phyloP scores from a whole-genome alignment of 2,113 vertebrate species.

The Phodopus roborovskii region DNA sequence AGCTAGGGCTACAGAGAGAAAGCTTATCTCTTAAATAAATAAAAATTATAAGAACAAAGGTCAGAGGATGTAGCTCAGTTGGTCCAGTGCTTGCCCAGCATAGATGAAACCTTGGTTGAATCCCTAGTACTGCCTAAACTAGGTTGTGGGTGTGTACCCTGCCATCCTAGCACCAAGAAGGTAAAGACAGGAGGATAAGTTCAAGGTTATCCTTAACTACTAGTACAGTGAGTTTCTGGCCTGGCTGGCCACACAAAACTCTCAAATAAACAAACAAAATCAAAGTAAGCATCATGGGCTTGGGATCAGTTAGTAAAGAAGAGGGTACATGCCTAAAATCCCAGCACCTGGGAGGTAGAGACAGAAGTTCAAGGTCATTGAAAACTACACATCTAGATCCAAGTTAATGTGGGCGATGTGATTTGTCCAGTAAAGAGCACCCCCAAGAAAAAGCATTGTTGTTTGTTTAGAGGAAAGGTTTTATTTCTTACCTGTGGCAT shows the following conservation, averaged over 20 bases:
- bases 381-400: not conserved
- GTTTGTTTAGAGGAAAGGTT: not conserved
- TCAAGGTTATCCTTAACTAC: not conserved
- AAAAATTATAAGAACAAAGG: not conserved
- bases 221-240: not conserved
- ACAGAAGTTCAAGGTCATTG: not conserved
- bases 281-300: not conserved
- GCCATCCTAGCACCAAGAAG: too few relatives aligned
- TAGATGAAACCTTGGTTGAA: not conserved
- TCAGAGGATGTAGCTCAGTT: not conserved
- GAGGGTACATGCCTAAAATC: not conserved
- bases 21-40: not conserved
- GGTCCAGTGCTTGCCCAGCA: not conserved
- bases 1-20: not conserved
- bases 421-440: not conserved
- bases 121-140: not conserved
- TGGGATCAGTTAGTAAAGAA: not conserved
- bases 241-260: not conserved
- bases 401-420: not conserved
- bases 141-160: not conserved
- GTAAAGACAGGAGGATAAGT: not conserved
- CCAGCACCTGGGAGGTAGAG: not conserved
- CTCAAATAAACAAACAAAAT: not conserved
- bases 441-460: not conserved
- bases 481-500: conserved; percentile 92